phyloP scores from a whole-genome alignment of 2,113 vertebrate genomes.

The Naja naja region DNA sequence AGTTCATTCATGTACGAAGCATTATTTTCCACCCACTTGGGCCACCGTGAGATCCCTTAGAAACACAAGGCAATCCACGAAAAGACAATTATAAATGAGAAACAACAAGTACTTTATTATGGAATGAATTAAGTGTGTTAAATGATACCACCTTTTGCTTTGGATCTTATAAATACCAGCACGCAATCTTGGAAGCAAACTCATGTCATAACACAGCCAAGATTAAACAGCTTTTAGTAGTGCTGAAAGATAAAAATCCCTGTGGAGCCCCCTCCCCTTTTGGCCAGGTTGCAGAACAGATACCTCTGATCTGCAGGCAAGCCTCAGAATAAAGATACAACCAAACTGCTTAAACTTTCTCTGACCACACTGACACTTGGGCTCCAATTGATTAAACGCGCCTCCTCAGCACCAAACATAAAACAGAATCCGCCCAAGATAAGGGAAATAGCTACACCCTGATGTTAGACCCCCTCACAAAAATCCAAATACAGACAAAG shows the following conservation, averaged over 20 bases:
- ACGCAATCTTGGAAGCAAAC: not conserved
- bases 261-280: not conserved
- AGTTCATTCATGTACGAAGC: not conserved
- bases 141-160: not conserved
- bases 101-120: constrained; percentile 1
- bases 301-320: not conserved
- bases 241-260: not conserved
- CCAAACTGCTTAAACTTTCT: not conserved
- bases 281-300: not conserved
- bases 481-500: not conserved
- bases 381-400: not conserved
- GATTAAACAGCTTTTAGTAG: not conserved
- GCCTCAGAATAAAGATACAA: not conserved
- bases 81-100: not conserved
- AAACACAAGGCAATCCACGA: not conserved
- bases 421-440: not conserved
- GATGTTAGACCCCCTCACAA: not conserved
- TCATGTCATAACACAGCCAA: not conserved
- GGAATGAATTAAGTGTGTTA: not conserved
- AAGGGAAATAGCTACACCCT: not conserved
- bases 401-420: not conserved
- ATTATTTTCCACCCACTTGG: not conserved
- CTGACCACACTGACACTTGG: not conserved
- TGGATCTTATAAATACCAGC: not conserved
- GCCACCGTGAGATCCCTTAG: not conserved